A percentile compares a stretch with the other conserved stretches of the same genome.
Conservation (phyloP, 2,797 vertebrate species). For the Anabacerthia variegaticeps region DNA sequence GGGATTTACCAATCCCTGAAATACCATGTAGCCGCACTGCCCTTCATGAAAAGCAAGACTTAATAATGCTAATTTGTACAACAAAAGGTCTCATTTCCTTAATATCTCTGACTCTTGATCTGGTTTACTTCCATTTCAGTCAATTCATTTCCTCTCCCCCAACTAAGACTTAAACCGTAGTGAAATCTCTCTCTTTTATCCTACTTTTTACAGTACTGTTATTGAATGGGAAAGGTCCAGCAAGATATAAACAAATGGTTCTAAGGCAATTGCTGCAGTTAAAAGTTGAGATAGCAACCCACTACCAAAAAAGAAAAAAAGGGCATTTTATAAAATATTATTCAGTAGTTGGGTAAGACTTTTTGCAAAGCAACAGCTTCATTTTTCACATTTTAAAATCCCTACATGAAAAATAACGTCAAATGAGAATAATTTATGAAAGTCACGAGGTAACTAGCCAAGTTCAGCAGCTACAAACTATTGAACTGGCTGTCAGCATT, state of each 20-base stretch:
- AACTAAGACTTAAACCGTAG: not conserved
- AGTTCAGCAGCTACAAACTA: slow-evolving; percentile 21
- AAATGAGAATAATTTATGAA: not conserved
- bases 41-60: not conserved
- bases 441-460: slow-evolving; percentile 3
- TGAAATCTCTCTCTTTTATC: not conserved
- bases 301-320: not conserved
- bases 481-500: slow-evolving; percentile 23
- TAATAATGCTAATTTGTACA: not conserved
- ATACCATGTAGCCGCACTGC: not conserved
- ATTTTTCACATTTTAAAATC: not conserved
- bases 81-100: not conserved
- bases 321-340: not conserved
- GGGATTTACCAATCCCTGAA: not conserved
- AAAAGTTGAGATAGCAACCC: not conserved
- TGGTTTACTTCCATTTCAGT: not conserved
- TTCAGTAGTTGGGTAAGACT: not conserved
- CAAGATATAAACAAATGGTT: not conserved
- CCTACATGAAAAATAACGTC: not conserved
- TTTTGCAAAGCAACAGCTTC: not conserved
- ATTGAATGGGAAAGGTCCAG: not conserved
- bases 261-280: not conserved
- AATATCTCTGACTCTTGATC: not conserved
- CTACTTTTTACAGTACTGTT: not conserved
- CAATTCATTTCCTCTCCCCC: not conserved